Evolutionary conservation across 1,140 invertebrate species (phyloP).

Genomic region (Achatina immaculata): DNA sequence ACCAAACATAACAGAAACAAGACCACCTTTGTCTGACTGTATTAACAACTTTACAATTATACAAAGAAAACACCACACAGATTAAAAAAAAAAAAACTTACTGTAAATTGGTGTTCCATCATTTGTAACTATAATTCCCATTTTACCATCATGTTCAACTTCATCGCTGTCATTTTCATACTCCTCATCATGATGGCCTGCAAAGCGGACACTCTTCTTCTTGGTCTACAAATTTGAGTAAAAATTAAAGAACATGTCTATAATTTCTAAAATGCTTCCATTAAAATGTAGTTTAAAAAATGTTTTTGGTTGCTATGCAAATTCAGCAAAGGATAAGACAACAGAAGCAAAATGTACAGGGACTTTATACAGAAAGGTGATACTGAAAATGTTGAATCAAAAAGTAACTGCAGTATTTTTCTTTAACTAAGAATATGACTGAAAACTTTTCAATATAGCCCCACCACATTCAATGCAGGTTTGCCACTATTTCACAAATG

Average conservation of each 20-base stretch:
- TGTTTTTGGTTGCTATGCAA: background rate
- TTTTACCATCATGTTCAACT: background rate
- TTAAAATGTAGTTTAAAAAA: background rate
- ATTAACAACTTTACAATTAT: background rate
- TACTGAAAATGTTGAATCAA: too few species aligned
- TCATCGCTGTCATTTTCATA: conserved; percentile 41
- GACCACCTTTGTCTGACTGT: too few species aligned
- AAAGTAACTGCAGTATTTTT: too few species aligned
- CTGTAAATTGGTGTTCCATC: background rate
- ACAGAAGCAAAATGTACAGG: too few species aligned
- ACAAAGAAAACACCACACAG: background rate
- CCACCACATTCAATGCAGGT: too few species aligned
- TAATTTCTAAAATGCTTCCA: background rate
- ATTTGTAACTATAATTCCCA: background rate
- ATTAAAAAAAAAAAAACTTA: background rate
- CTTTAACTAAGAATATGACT: too few species aligned
- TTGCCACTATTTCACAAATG: too few species aligned
- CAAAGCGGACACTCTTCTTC: conserved; percentile 67
- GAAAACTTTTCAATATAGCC: too few species aligned
- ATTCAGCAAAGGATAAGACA: background rate
- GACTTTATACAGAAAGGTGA: too few species aligned
- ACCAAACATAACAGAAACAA: too few species aligned
- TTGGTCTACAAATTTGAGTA: conserved; percentile 44
- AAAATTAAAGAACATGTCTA: too few species aligned
- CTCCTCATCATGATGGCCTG: conserved; percentile 55